These are phyloP conservation scores for Epinephelus moara DNA, from an alignment of 2,113 vertebrate species.

Conservation along the genomic window DNA sequence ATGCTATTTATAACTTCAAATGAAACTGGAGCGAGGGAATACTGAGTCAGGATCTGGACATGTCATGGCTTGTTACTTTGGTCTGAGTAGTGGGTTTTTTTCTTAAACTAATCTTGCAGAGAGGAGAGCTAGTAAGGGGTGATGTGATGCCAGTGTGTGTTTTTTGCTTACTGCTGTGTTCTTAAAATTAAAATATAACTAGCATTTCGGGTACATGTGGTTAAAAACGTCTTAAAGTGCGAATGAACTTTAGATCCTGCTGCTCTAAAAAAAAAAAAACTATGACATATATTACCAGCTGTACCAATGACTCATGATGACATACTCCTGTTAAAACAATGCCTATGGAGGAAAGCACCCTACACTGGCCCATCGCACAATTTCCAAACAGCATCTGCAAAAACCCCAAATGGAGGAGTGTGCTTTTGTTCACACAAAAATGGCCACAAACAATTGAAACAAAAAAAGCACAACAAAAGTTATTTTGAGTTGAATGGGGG, in stretches of 20 bases:
- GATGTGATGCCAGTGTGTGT: not conserved
- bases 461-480: conserved; percentile 62
- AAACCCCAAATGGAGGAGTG: conserved; percentile 14
- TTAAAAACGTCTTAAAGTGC: not conserved
- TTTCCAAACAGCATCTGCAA: conserved; percentile 50
- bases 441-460: conserved; percentile 51
- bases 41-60: conserved; percentile 26
- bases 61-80: conserved; percentile 18
- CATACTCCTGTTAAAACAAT: not conserved
- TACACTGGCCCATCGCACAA: not conserved
- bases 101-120: conserved; percentile 1
- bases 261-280: not conserved
- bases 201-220: not conserved
- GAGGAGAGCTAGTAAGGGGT: not conserved
- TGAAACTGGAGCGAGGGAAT: not conserved
- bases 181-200: not conserved
- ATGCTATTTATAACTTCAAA: conserved; percentile 52
- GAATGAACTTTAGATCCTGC: not conserved
- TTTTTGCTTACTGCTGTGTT: not conserved
- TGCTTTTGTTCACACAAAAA: conserved; percentile 60
- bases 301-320: not conserved
- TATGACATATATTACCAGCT: not conserved
- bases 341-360: not conserved
- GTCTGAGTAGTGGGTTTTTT: not conserved
- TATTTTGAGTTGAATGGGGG: conserved; percentile 66